A percentile compares a stretch with the other conserved stretches of the same genome.
Evolutionary conservation across 1,140 invertebrate species (phyloP).

Genomic region (Bicyclus anynana): DNA sequence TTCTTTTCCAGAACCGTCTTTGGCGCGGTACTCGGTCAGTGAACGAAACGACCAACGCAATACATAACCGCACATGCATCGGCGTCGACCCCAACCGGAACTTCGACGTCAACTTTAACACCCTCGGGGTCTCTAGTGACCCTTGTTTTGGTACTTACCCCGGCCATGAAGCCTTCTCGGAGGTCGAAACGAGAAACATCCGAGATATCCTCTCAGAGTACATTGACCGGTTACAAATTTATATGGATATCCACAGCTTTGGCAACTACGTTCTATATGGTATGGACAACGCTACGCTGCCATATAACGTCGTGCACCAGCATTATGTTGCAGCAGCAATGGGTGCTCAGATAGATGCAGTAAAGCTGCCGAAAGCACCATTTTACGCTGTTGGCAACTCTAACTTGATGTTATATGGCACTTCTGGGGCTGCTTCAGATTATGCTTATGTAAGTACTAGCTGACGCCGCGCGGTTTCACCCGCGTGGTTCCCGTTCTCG

Average conservation of each 20-base stretch:
- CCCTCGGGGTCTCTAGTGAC: slow-evolving; percentile 80
- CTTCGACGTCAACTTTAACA: slow-evolving; percentile 80
- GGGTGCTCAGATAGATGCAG: slow-evolving; percentile 60
- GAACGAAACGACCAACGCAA: slow-evolving; percentile 25
- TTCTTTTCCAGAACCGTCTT: slow-evolving; percentile 54
- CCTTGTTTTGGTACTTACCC: slow-evolving; percentile 83
- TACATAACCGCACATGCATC: slow-evolving; percentile 44
- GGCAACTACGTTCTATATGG: slow-evolving; percentile 77
- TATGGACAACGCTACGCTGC: slow-evolving; percentile 76
- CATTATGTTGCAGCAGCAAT: slow-evolving; percentile 44
- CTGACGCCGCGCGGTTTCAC: too few relatives aligned
- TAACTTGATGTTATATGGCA: slow-evolving; percentile 74
- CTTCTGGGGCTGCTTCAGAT: slow-evolving; percentile 79
- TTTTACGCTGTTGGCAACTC: slow-evolving; percentile 80
- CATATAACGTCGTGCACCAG: slow-evolving; percentile 68
- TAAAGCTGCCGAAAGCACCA: slow-evolving; percentile 42
- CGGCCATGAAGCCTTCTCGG: slow-evolving; percentile 83
- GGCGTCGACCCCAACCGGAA: slow-evolving; percentile 82
- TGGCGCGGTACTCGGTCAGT: slow-evolving; percentile 74
- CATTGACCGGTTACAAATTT: slow-evolving; percentile 42
- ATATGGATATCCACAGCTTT: slow-evolving; percentile 51
- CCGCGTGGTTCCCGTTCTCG: neutral
- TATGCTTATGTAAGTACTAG: slow-evolving; percentile 67
- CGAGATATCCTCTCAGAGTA: slow-evolving; percentile 62
- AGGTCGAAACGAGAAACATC: slow-evolving; percentile 79